Conservation (phyloP, 2,888 invertebrate species). For the Lumbricus terrestris region DNA sequence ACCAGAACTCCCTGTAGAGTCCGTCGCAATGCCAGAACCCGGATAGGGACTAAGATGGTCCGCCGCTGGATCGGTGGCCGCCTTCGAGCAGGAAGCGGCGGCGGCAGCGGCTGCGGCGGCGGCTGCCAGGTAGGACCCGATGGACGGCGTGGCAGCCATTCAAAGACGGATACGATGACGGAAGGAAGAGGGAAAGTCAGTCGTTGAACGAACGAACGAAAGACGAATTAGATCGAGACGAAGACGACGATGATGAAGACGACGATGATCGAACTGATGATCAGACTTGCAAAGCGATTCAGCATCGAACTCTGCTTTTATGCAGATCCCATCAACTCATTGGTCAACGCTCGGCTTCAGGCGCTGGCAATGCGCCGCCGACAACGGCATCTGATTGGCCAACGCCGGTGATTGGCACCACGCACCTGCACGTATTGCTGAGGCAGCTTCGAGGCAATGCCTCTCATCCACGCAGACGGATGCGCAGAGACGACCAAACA, state of each 20-base stretch:
- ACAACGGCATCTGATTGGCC: background rate
- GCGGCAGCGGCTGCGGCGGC: background rate
- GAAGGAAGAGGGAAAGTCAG: no score
- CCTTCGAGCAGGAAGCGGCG: background rate
- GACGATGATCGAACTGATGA: background rate
- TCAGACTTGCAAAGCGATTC: background rate
- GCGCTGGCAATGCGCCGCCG: background rate
- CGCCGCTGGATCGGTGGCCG: background rate
- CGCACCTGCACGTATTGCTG: background rate
- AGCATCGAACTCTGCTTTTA: background rate
- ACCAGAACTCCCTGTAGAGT: constrained; percentile 7
- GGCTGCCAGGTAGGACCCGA: constrained; percentile 8
- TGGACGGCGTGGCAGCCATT: background rate
- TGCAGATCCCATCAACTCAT: background rate
- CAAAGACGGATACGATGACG: background rate
- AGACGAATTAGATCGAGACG: no score
- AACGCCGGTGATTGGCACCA: constrained; percentile 9
- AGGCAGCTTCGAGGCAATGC: background rate
- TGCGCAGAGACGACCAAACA: no score
- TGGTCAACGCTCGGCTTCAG: constrained; percentile 9
- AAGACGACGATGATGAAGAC: background rate
- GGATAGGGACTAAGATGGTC: background rate
- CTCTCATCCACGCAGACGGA: background rate
- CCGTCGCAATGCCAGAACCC: background rate
- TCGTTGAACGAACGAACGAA: no score